A percentile compares a stretch with the other conserved stretches of the same genome.
phyloP scores from a whole-genome alignment of 2,797 vertebrate genomes.

The Leptoclinus maculatus region DNA sequence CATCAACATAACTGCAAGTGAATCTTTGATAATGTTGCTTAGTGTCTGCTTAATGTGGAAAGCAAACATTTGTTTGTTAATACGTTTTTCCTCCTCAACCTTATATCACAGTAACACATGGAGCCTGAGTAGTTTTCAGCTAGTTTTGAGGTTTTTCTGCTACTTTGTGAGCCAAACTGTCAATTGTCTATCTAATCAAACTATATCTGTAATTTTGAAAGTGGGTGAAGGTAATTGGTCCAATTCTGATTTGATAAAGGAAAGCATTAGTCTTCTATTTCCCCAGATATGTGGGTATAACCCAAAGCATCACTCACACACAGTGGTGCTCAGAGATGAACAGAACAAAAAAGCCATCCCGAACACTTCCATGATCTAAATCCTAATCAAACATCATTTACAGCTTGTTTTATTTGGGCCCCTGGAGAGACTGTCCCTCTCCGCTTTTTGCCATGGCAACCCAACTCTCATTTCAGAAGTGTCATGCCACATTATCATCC shows the following conservation, averaged over 20 bases:
- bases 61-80: background rate
- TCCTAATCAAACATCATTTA: constrained; percentile 99
- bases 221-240: background rate
- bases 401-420: constrained; percentile 99
- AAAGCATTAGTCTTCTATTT: background rate
- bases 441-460: constrained; percentile 97
- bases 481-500: constrained; percentile 99
- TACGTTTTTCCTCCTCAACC: background rate
- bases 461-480: constrained; percentile 99
- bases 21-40: background rate
- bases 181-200: background rate
- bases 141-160: background rate
- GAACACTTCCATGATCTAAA: constrained; percentile 97
- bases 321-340: constrained; percentile 24
- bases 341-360: constrained; percentile 83
- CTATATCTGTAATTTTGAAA: background rate
- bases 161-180: background rate
- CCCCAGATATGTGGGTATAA: background rate
- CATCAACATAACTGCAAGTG: background rate
- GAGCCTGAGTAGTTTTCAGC: background rate
- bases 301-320: constrained; percentile 7
- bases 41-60: background rate
- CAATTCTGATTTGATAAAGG: background rate
- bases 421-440: constrained; percentile 94
- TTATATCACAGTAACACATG: background rate